A percentile compares a stretch with the other conserved stretches of the same genome.
These are phyloP conservation scores for Melanaphis sacchari DNA, from an alignment of 1,140 invertebrate genomes.

Conservation along the genomic window DNA sequence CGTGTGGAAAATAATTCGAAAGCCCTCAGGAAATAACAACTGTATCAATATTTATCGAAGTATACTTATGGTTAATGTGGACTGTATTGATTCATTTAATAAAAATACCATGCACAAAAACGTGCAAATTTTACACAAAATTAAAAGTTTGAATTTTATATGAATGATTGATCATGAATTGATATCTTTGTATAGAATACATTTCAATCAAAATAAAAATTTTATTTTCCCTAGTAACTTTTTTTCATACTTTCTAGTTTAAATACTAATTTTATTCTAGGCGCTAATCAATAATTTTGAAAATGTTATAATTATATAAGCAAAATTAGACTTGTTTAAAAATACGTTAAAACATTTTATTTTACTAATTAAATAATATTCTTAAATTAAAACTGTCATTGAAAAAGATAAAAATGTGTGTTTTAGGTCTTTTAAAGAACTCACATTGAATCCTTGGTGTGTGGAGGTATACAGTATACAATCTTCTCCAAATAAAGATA, in stretches of 20 bases:
- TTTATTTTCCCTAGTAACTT: neutral
- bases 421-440: neutral
- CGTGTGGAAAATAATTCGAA: conserved; percentile 16
- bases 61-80: neutral
- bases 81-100: neutral
- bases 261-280: neutral
- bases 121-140: neutral
- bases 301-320: neutral
- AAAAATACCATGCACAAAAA: neutral
- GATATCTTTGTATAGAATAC: neutral
- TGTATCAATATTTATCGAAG: neutral
- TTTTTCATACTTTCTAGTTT: neutral
- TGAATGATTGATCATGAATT: no score
- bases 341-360: neutral
- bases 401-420: neutral
- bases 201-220: neutral
- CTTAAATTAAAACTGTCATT: neutral
- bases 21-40: neutral
- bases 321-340: neutral
- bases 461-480: neutral
- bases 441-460: neutral
- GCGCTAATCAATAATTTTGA: neutral
- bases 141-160: neutral
- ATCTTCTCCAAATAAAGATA: neutral
- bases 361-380: neutral